phyloP scores from a whole-genome alignment of 2,888 invertebrate species.

The Callinectes sapidus region DNA sequence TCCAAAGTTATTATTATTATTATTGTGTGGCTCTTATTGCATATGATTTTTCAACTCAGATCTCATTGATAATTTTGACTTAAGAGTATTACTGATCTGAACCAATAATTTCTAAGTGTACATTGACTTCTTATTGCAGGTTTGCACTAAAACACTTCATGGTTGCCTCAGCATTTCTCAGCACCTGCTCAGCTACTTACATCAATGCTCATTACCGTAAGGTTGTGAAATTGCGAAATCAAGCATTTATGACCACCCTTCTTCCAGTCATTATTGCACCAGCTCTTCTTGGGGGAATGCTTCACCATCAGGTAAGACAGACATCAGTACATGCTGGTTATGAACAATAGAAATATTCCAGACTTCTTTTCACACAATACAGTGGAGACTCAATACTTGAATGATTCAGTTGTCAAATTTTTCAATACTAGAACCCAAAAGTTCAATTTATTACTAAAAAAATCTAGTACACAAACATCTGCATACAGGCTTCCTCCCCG shows the following conservation, averaged over 20 bases:
- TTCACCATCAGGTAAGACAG: constrained; percentile 54
- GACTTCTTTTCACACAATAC: neutral
- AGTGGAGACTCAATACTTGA: too few relatives aligned
- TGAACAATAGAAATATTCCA: neutral
- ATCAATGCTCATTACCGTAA: constrained; percentile 53
- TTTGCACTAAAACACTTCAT: constrained; percentile 53
- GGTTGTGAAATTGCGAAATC: constrained; percentile 42
- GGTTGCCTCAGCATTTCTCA: constrained; percentile 19
- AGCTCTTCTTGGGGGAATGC: constrained; percentile 27
- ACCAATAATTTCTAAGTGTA: neutral
- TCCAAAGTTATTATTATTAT: neutral
- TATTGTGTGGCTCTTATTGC: neutral
- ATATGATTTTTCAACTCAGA: neutral
- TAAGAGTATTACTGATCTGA: neutral
- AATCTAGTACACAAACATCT: too few relatives aligned
- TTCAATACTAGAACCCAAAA: too few relatives aligned
- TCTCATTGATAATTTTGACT: neutral
- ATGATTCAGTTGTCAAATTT: too few relatives aligned
- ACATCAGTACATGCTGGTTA: neutral
- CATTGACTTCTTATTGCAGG: neutral
- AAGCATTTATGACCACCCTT: constrained; percentile 40
- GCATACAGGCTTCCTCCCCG: too few relatives aligned
- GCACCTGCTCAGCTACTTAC: constrained; percentile 49
- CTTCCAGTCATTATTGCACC: constrained; percentile 54
- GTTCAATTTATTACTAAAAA: too few relatives aligned